phyloP scores from a whole-genome alignment of 2,797 vertebrate species.

The Macropus fuliginosus region DNA sequence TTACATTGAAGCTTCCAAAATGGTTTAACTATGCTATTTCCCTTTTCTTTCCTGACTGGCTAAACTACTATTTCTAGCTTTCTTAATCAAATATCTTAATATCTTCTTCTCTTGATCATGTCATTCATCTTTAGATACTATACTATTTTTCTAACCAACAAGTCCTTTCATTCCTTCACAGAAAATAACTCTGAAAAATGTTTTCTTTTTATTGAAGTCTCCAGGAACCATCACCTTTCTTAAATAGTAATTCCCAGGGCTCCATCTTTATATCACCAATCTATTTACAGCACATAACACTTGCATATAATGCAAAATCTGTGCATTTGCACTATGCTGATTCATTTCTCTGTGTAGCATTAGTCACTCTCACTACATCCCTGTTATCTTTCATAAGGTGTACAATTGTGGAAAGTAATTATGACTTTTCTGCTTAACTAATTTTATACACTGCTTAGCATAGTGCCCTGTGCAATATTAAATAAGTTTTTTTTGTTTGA shows the following conservation, averaged over 20 bases:
- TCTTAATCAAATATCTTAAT: background rate
- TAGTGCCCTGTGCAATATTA: background rate
- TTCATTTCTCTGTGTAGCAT: background rate
- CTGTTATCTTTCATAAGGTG: background rate
- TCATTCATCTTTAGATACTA: background rate
- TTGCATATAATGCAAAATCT: background rate
- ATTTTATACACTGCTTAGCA: background rate
- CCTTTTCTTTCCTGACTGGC: background rate
- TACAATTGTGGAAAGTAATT: background rate
- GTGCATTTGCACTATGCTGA: background rate
- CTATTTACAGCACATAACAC: background rate
- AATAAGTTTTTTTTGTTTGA: background rate
- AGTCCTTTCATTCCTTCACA: background rate
- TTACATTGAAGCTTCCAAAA: background rate
- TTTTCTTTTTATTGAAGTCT: too few relatives aligned
- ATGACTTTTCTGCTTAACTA: background rate
- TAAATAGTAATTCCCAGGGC: background rate
- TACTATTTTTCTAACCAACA: background rate
- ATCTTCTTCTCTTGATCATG: background rate
- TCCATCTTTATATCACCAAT: background rate
- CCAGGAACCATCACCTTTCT: background rate
- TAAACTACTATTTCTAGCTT: background rate
- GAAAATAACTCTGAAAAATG: background rate
- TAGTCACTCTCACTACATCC: background rate
- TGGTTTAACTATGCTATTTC: background rate